Conservation (phyloP, 2,888 invertebrate species). For the Caenorhabditis angaria region DNA sequence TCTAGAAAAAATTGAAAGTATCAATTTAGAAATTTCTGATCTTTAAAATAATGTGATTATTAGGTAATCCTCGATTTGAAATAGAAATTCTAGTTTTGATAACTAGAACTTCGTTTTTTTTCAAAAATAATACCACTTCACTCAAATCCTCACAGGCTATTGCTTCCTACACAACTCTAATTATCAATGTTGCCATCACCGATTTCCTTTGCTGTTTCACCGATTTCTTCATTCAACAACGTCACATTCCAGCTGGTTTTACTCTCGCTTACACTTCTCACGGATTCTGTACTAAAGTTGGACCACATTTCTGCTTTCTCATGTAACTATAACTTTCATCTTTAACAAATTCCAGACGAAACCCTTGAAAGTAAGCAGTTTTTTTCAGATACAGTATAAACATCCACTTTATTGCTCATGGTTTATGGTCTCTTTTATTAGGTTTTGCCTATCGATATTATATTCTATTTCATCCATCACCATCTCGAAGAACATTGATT, state of each 20-base stretch:
- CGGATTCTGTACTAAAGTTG: constrained; percentile 29
- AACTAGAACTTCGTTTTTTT: no score
- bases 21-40: no score
- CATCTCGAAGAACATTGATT: constrained; percentile 16
- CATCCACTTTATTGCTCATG: constrained; percentile 28
- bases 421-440: constrained; percentile 33
- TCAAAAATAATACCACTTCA: neutral
- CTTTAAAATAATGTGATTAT: no score
- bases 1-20: no score
- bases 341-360: neutral
- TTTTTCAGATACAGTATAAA: constrained; percentile 41
- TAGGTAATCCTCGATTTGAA: no score
- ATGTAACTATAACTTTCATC: constrained; percentile 10
- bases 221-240: constrained; percentile 46
- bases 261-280: constrained; percentile 38
- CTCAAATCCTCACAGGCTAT: constrained; percentile 20
- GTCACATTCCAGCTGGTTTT: constrained; percentile 36
- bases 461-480: constrained; percentile 34
- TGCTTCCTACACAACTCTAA: constrained; percentile 40
- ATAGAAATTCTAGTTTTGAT: no score
- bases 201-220: constrained; percentile 44
- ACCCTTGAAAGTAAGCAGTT: no score
- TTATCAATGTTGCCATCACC: constrained; percentile 46
- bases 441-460: constrained; percentile 41
- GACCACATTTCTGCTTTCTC: constrained; percentile 30